Evolutionary conservation across 2,797 vertebrate species (phyloP), one percentile per base, ranked within the genome.

Genomic region (Epinephelus coioides): DNA sequence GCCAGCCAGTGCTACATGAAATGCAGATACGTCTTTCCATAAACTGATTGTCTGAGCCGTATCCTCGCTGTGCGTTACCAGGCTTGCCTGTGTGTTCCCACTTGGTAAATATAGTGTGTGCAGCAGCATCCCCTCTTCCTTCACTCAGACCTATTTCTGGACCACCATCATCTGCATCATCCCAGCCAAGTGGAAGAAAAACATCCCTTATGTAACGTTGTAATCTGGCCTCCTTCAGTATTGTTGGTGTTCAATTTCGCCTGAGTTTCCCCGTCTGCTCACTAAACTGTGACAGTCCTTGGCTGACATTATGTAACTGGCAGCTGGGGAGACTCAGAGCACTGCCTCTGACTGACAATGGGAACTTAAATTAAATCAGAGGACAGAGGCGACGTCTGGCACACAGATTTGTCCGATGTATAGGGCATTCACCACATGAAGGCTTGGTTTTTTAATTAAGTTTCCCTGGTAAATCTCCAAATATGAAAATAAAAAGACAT

Each of bases 221-320:
- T 81, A 84, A 86, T 81, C 68, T 76, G 71, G 70, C 86, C 74
- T 85, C 54, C 34, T 65, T 76, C 83, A 69, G 75, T 72, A 47
- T 85, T 78, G 87, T 88, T 64, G 69, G 69, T 25, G 71, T 69
- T 87, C 76, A 65, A 47, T 84, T 84, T 72, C 3, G 56, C 82
- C 69, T 2, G 18, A 88, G 82, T 76, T 73, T 65, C 68, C 84
- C 53, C 76, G 62, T 77, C 70, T 73, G 84, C 87, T 90, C 79
- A 76, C 77, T 70, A 89, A 91, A 91, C 81, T 67, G 82, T 84
- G 83, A 75, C 46, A 71, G 79, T 89, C 84, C 79, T 88, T 77
- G 62, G 77, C 84, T 81, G 72, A 65, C 57, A 76, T 94, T 94
- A 94, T 89, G 81, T 92, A 95, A 95, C 67, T 70, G 59, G 83